Evolutionary conservation across 2,113 vertebrate species (phyloP).

Genomic region (Plestiodon gilberti): DNA sequence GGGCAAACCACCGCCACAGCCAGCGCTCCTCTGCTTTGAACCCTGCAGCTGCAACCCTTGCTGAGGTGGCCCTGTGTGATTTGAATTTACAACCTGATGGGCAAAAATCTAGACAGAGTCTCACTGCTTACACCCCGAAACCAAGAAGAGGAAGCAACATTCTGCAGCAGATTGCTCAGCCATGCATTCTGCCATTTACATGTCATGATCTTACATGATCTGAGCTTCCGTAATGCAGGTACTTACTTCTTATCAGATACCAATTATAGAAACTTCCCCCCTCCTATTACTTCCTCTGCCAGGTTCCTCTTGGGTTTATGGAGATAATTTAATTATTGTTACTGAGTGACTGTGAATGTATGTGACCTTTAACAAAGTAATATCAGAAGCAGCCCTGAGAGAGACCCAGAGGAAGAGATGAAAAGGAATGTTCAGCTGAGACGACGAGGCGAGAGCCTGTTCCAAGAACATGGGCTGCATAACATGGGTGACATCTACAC

Average conservation of each 20-base stretch:
- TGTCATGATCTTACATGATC: neutral
- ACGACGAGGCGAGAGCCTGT: neutral
- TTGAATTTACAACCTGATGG: neutral
- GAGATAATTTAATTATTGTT: slow-evolving; percentile 26
- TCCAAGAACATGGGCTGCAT: neutral
- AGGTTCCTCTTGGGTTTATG: slow-evolving; percentile 7
- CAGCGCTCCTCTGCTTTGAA: neutral
- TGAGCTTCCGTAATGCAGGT: neutral
- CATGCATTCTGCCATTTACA: neutral
- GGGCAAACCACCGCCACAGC: too few relatives aligned
- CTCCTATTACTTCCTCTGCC: neutral
- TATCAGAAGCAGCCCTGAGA: neutral
- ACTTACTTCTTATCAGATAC: neutral
- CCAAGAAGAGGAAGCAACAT: neutral
- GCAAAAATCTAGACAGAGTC: neutral
- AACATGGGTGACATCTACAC: neutral
- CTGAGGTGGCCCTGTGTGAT: neutral
- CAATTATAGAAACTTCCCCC: neutral
- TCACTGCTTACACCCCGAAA: neutral
- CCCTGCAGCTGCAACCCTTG: too few relatives aligned
- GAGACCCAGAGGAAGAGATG: neutral
- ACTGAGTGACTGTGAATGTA: slow-evolving; percentile 14
- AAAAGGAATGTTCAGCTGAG: neutral
- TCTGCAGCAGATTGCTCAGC: neutral
- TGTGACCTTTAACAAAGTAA: slow-evolving; percentile 14